Base-by-base conservation (phyloP, 2,888 invertebrate genomes). In the Arctia plantaginis region DNA sequence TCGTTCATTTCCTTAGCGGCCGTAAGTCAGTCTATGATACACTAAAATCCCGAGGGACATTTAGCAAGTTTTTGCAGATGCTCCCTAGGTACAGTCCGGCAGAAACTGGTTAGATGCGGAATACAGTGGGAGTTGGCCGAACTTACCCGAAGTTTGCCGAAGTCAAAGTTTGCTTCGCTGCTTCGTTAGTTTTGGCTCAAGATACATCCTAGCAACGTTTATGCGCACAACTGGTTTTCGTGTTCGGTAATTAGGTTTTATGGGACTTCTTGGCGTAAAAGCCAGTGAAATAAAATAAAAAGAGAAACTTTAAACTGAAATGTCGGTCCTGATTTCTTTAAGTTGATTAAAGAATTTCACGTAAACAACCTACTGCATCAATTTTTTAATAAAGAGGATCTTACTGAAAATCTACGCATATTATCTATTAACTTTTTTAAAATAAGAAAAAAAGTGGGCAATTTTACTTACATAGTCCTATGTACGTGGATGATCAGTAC, bases 11-110 rank as follows among this genome's bases (percentile, higher is more conserved):
- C 41, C 69, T 71, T 70, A 75, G 77, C 66, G 66, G 44, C 55
- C 73, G 20, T 72, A 85, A 85, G 75, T 75, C 69, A 13, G 35
- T 62, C 71, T 74, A 80, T 82, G 82, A 85, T 84, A 84, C 84
- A 82, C 72, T 73, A 64, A 75, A 64, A 67, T 69, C 83, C 77
- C 84, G 33, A 18, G 86, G 78, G 84, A 80, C 82, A 76, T 77
- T 84, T 82, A 84, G 75, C 72, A 82, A 85, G 79, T 85, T 84
- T 85, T 85, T 85, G 71, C 71, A 69, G 70, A 64, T 66, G 67
- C 33, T 76, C 79, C 79, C 76, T 30, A 33, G 77, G 73, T 70
- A 77, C 75, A 79, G 83, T 86, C 77, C 79, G 69, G 75, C 51
- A 73, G 77, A 79, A 84, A 85, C 77, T 78, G 81, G 83, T 81